These are phyloP conservation scores for Tipula lateralis DNA, from an alignment of 2,888 invertebrate genomes.

Conservation along the genomic window DNA sequence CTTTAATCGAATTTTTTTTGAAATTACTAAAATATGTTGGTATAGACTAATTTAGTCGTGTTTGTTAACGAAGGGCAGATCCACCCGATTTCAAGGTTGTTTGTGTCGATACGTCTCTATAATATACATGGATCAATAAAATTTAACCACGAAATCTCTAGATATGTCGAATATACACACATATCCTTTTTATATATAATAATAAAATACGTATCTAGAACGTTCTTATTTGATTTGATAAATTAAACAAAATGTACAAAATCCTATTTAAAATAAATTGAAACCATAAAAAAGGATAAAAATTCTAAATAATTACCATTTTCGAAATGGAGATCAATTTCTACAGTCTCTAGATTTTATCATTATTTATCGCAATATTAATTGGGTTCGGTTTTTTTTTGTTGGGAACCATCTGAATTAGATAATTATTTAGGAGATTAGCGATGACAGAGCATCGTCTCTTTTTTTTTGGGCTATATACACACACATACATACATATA, in stretches of 20 bases:
- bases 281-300: background rate
- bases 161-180: too few species aligned
- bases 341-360: background rate
- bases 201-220: background rate
- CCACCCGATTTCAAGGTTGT: too few species aligned
- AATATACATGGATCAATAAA: background rate
- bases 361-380: background rate
- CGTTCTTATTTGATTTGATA: background rate
- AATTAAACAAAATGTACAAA: background rate
- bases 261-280: background rate
- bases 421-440: background rate
- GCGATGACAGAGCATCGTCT: background rate
- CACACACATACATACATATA: background rate
- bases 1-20: too few species aligned
- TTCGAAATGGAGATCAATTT: background rate
- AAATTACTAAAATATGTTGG: too few species aligned
- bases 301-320: background rate
- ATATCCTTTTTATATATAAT: background rate
- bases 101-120: too few species aligned
- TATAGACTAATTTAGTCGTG: too few species aligned
- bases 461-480: background rate
- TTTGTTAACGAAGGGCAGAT: too few species aligned
- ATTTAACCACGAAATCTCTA: background rate
- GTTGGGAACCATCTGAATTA: background rate
- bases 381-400: background rate